phyloP scores from a whole-genome alignment of 2,797 vertebrate species.

The Zalophus californianus region DNA sequence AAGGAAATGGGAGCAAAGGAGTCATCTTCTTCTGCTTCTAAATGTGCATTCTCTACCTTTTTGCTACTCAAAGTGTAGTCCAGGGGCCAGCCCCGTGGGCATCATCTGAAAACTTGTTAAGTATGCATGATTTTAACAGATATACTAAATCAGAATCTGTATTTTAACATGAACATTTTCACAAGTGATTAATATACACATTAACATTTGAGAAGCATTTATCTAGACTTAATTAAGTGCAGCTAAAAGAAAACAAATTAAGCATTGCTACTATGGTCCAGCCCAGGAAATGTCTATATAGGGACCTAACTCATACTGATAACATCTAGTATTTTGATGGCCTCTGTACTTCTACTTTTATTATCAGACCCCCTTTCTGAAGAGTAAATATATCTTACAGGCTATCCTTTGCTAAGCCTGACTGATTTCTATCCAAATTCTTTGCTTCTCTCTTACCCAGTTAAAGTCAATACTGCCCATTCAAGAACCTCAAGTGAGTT shows the following conservation, averaged over 20 bases:
- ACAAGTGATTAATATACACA: background rate
- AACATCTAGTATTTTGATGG: background rate
- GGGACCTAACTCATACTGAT: background rate
- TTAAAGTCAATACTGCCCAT: background rate
- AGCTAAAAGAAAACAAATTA: slow-evolving; percentile 13
- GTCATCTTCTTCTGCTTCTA: background rate
- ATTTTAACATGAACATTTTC: slow-evolving; percentile 43
- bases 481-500: background rate
- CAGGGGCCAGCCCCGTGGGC: background rate
- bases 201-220: background rate
- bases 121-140: background rate
- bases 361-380: background rate
- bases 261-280: background rate
- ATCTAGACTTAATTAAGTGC: slow-evolving; percentile 13
- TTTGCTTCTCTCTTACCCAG: background rate
- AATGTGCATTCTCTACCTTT: background rate
- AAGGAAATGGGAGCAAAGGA: background rate
- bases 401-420: background rate
- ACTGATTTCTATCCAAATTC: background rate
- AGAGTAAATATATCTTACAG: background rate
- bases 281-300: background rate
- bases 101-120: background rate
- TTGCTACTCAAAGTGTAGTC: background rate
- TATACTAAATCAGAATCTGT: background rate
- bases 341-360: background rate